Evolutionary conservation across 92 coral and sea anemone genomes (phyloP).

Genomic region (Phymanthus crucifer): DNA sequence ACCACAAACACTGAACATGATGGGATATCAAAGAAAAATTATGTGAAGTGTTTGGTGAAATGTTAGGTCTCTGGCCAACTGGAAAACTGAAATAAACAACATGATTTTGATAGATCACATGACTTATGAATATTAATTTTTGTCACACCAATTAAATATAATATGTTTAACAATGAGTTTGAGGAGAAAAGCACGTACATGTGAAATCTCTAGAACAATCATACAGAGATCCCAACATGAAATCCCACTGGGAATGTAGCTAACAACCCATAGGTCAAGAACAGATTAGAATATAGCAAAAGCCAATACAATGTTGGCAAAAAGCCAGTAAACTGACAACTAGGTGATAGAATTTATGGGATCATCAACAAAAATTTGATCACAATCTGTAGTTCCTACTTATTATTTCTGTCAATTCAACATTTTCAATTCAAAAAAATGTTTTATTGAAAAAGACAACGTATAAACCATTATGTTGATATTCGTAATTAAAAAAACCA

Average conservation of each 20-base stretch:
- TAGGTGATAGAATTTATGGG: background rate
- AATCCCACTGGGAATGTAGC: background rate
- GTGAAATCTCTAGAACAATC: background rate
- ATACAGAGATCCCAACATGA: background rate
- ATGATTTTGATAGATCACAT: background rate
- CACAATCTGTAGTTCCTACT: background rate
- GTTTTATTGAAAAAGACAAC: background rate
- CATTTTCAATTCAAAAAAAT: background rate
- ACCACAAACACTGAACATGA: background rate
- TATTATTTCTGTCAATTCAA: background rate
- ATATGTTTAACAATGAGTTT: background rate
- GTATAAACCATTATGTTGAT: too few species aligned
- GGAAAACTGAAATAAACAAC: background rate
- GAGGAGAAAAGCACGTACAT: background rate
- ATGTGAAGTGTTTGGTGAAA: too few species aligned
- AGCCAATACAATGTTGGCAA: slow-evolving; percentile 32
- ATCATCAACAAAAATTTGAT: background rate
- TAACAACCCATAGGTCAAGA: background rate
- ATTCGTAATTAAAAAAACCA: background rate
- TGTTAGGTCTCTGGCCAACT: background rate
- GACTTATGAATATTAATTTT: background rate
- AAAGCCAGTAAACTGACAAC: slow-evolving; percentile 4
- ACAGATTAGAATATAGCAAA: background rate
- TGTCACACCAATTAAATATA: background rate
- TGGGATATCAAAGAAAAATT: too few species aligned